Conservation (phyloP, 2,888 invertebrate species). For the Erebia aethiops region DNA sequence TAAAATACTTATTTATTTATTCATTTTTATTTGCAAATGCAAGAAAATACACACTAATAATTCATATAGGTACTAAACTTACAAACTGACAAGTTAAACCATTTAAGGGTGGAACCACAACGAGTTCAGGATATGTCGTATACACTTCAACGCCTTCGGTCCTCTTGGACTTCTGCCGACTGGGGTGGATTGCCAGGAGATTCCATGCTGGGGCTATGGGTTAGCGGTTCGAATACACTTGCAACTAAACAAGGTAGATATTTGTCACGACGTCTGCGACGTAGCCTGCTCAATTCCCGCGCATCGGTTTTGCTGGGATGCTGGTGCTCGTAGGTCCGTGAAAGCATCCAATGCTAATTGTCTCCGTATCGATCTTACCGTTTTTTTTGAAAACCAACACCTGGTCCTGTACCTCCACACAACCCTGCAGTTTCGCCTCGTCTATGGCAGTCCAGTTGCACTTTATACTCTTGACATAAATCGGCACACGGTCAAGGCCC, state of each 20-base stretch:
- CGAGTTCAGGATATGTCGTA: too few species aligned
- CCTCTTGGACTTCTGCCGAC: too few species aligned
- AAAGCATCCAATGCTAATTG: neutral
- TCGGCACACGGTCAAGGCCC: neutral
- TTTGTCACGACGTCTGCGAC: neutral
- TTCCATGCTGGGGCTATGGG: neutral
- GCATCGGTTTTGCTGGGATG: neutral
- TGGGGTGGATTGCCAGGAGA: neutral
- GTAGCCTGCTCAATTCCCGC: neutral
- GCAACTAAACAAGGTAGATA: neutral
- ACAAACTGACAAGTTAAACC: too few species aligned
- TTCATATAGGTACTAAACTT: too few species aligned
- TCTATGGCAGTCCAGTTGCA: neutral
- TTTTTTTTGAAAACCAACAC: neutral
- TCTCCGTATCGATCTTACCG: neutral
- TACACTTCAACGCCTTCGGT: too few species aligned
- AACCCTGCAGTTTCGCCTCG: neutral
- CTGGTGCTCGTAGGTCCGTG: fast-evolving
- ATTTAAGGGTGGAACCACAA: too few species aligned
- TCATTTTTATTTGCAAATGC: too few species aligned
- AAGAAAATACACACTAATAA: too few species aligned
- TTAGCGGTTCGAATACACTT: too few species aligned
- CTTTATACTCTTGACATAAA: neutral
- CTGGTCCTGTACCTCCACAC: neutral
- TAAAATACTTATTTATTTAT: too few species aligned